Evolutionary conservation across 2,888 invertebrate genomes (phyloP), one percentile per base, ranked within the genome.

Genomic region (Troides helena): DNA sequence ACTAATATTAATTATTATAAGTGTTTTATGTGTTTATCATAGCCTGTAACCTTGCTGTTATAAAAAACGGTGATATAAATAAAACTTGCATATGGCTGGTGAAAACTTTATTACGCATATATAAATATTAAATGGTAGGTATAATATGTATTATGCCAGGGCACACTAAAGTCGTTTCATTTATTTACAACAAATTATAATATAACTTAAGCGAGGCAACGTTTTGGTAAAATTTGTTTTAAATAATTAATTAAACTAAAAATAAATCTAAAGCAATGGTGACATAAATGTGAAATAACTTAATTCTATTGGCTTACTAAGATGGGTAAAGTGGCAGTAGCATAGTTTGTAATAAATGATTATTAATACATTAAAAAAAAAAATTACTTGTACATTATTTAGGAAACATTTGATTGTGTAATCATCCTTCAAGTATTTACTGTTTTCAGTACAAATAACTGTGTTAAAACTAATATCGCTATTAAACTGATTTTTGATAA

Each of bases 191-290:
- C 80, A 86, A 83, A 86, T 75, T 74, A 78, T 79, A 81, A 88
- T 86, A 85, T 86, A 91, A 88, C 86, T 83, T 89, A 90, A 89
- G 92, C 92, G 92, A 92, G 92, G 92, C 92, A 90, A 80, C 87
- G 83, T 89, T 92, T 92, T 92, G 92, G 92, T 92, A 92, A 90
- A 87, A 86, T 83, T 87, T 86, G 81, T 85, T 70, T 86, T 84
- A 87, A 87, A 87, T 86, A 85, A 85, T 61, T 70, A 70, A 70
- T 86, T 85, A 87, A 72, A 81, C 81, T 85, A 80, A 68, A 75
- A 71, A 74, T 78, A 76, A 25, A 77, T 75, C 74, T 77, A 77
- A 75, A 76, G 72, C 75, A 70, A 73, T 72, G 62, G 69, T 72
- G 64, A 70, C 70, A 72, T 56, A 67, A 64, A 65, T 66, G 62